Conservation (phyloP, 2,113 vertebrate species). For the Lasiurus cinereus region DNA sequence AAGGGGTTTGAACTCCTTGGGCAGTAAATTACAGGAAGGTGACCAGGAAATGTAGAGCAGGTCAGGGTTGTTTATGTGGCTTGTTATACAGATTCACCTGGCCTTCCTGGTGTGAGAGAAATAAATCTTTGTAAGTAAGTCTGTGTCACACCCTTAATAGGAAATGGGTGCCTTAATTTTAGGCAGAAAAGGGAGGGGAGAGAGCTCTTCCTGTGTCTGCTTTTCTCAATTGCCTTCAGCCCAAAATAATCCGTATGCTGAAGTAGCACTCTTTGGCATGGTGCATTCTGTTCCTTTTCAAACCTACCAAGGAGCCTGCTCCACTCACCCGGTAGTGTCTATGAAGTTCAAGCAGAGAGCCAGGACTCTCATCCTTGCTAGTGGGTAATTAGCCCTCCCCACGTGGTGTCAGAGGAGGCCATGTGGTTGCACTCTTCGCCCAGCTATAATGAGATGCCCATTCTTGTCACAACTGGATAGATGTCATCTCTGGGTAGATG, state of each 20-base stretch:
- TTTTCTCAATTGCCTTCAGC: not conserved
- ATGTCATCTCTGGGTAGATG: too few relatives aligned
- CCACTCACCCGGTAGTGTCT: rapidly evolving
- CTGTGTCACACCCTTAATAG: not conserved
- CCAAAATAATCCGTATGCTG: not conserved
- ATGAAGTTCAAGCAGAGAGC: too few relatives aligned
- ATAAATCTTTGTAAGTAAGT: not conserved
- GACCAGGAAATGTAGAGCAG: not conserved
- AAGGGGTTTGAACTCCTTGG: not conserved
- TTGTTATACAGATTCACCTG: not conserved
- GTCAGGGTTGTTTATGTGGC: too few relatives aligned
- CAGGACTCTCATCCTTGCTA: too few relatives aligned
- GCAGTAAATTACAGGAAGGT: too few relatives aligned
- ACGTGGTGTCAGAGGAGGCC: rapidly evolving
- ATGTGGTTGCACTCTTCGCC: rapidly evolving
- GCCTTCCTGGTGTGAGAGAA: not conserved
- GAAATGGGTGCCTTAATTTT: not conserved
- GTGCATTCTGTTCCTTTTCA: not conserved
- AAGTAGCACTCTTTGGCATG: not conserved
- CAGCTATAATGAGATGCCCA: rapidly evolving
- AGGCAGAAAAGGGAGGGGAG: not conserved
- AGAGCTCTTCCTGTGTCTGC: not conserved
- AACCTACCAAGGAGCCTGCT: not conserved
- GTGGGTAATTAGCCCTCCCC: not conserved
- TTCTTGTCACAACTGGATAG: not conserved